Conservation (phyloP, 1,140 invertebrate genomes). For the Uloborus diversus region DNA sequence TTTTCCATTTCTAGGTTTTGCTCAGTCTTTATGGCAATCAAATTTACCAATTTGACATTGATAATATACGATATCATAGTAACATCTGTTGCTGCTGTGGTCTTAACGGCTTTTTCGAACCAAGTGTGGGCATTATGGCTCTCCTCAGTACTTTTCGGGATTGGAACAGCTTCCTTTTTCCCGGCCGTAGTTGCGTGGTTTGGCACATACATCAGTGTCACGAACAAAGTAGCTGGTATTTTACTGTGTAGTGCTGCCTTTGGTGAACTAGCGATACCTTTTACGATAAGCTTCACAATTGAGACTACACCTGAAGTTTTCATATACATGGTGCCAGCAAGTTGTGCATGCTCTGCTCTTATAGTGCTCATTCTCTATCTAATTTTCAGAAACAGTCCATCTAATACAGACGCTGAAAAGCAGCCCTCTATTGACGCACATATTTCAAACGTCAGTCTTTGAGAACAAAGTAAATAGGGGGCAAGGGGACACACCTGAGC, state of each 20-base stretch:
- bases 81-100: slow-evolving; percentile 63
- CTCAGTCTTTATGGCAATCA: slow-evolving; percentile 66
- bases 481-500: too few relatives aligned
- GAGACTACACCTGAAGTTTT: slow-evolving; percentile 62
- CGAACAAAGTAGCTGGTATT: slow-evolving; percentile 68
- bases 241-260: slow-evolving; percentile 67
- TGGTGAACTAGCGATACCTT: slow-evolving; percentile 67
- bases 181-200: slow-evolving; percentile 68
- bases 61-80: slow-evolving; percentile 64
- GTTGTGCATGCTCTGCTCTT: slow-evolving; percentile 59
- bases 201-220: slow-evolving; percentile 67
- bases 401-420: slow-evolving; percentile 24
- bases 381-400: slow-evolving; percentile 19
- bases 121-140: slow-evolving; percentile 63
- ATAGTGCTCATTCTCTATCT: slow-evolving; percentile 61
- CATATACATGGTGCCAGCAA: slow-evolving; percentile 63
- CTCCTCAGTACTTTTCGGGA: slow-evolving; percentile 63
- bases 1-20: slow-evolving; percentile 67
- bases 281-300: slow-evolving; percentile 64
- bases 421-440: too few relatives aligned
- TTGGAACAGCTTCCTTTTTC: slow-evolving; percentile 69
- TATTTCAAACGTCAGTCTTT: too few relatives aligned
- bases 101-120: slow-evolving; percentile 63
- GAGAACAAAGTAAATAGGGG: too few relatives aligned
- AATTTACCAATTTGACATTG: slow-evolving; percentile 64